Evolutionary conservation across 2,797 vertebrate genomes (phyloP).

Genomic region (Gymnoscopelus microlampas): DNA sequence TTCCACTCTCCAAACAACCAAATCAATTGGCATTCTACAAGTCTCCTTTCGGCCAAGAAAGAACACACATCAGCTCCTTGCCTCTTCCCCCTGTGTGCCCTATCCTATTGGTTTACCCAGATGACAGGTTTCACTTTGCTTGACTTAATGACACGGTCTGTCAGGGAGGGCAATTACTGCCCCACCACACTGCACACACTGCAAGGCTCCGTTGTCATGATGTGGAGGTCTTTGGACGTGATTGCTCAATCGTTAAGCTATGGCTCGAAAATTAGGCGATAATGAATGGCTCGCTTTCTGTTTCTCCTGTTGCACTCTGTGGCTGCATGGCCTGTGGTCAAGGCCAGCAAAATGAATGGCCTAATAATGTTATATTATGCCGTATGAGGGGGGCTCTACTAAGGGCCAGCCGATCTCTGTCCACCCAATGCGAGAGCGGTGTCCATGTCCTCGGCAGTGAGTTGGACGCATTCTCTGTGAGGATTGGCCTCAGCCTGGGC

Average conservation of each 20-base stretch:
- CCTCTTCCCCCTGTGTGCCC: conserved; percentile 42
- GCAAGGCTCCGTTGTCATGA: conserved; percentile 46
- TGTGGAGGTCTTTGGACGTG: conserved; percentile 49
- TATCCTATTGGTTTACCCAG: conserved; percentile 37
- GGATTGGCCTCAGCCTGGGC: too few relatives aligned
- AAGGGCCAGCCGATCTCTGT: too few relatives aligned
- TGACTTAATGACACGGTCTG: conserved; percentile 61
- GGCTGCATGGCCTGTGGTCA: conserved; percentile 10
- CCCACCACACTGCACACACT: conserved; percentile 52
- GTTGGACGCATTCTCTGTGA: too few relatives aligned
- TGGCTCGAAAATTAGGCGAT: conserved; percentile 52
- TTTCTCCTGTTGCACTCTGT: conserved; percentile 36
- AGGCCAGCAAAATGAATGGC: conserved; percentile 21
- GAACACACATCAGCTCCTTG: conserved; percentile 17
- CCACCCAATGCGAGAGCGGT: conserved; percentile 10
- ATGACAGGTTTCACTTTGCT: conserved; percentile 58
- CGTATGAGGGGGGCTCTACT: too few relatives aligned
- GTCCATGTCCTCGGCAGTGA: too few relatives aligned
- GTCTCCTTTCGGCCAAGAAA: conserved; percentile 10
- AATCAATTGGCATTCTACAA: conserved; percentile 56
- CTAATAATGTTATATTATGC: too few relatives aligned
- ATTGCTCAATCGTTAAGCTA: conserved; percentile 55
- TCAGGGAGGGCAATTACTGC: conserved; percentile 61
- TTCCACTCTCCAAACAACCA: conserved; percentile 50
- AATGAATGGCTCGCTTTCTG: conserved; percentile 45